Evolutionary conservation across 2,797 vertebrate species (phyloP).

Genomic region (Platyrinchus mystaceus): DNA sequence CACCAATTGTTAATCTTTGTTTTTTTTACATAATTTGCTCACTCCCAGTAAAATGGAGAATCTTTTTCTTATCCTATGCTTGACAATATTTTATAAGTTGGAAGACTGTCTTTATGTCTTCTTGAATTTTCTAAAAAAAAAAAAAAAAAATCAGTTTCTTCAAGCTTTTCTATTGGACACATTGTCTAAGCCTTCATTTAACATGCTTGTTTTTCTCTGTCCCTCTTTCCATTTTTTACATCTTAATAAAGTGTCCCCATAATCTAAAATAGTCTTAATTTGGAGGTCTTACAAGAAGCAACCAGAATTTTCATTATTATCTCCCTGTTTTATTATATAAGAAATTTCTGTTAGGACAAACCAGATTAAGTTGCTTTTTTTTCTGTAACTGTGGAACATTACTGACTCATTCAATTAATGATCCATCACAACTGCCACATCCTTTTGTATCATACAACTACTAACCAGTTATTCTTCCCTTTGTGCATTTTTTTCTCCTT

Average conservation of each 20-base stretch:
- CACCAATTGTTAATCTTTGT: neutral
- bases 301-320: neutral
- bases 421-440: neutral
- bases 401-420: neutral
- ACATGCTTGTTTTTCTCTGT: neutral
- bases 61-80: neutral
- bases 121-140: neutral
- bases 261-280: neutral
- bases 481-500: neutral
- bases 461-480: neutral
- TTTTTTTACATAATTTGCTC: neutral
- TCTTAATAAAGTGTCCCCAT: neutral
- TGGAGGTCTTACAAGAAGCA: neutral
- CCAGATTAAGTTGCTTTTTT: neutral
- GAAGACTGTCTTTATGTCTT: neutral
- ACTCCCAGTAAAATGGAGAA: neutral
- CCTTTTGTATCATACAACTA: neutral
- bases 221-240: neutral
- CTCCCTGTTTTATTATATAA: neutral
- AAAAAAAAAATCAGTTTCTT: neutral
- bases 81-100: neutral
- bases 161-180: neutral
- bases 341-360: neutral
- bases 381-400: neutral
- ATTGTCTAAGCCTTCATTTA: neutral